Conservation (phyloP, 2,888 invertebrate species). For the Drosophila aldrichi region DNA sequence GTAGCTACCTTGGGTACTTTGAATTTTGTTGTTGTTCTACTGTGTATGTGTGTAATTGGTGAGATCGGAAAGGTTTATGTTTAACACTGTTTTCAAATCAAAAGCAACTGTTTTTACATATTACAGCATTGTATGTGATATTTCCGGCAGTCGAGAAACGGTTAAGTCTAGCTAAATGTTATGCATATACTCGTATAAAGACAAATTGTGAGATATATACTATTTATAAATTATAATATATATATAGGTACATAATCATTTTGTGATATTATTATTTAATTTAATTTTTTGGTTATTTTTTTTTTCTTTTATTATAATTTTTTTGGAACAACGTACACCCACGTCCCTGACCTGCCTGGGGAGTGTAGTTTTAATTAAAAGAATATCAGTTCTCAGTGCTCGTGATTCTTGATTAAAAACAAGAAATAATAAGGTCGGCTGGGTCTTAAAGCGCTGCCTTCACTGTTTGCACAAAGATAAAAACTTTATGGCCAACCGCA, state of each 20-base stretch:
- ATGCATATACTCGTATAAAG: too few species aligned
- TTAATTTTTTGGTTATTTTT: neutral
- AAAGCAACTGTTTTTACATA: slow-evolving; percentile 5
- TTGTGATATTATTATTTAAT: neutral
- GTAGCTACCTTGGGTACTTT: slow-evolving; percentile 21
- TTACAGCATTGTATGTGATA: neutral
- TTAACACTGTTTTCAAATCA: slow-evolving; percentile 45
- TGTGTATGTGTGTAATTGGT: slow-evolving; percentile 14
- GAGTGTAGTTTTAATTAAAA: slow-evolving; percentile 67
- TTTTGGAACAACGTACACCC: slow-evolving; percentile 2
- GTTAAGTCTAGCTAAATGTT: neutral
- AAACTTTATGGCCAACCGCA: slow-evolving; percentile 73
- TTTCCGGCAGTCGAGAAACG: neutral
- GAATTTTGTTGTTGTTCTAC: slow-evolving; percentile 14
- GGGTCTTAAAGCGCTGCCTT: slow-evolving; percentile 70
- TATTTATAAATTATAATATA: too few species aligned
- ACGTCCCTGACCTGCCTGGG: slow-evolving; percentile 46
- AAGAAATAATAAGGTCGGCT: slow-evolving; percentile 69
- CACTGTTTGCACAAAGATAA: slow-evolving; percentile 77
- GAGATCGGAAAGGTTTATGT: slow-evolving; percentile 36
- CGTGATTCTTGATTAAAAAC: slow-evolving; percentile 42
- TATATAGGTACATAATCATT: neutral
- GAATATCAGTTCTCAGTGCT: slow-evolving; percentile 44
- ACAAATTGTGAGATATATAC: neutral
- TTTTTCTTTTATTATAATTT: neutral